Evolutionary conservation across 2,113 vertebrate genomes (phyloP).

Genomic region (Sturnus vulgaris): DNA sequence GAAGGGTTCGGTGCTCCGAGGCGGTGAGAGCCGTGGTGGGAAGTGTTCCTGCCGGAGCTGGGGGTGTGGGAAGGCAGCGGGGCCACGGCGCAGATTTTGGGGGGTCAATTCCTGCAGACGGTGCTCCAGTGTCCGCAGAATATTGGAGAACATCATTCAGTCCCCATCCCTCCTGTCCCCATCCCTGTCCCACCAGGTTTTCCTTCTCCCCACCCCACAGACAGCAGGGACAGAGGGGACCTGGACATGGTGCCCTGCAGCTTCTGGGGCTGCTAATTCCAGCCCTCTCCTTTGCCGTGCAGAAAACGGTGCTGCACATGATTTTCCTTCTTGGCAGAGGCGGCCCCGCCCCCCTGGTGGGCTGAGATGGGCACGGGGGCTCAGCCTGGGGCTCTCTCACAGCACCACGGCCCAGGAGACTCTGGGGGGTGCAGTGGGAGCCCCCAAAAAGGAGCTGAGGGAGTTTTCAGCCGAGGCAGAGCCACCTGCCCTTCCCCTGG

Average conservation of each 20-base stretch:
- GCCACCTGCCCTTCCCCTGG: background rate
- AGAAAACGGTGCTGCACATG: accelerated
- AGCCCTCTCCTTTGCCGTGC: accelerated
- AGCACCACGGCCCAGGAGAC: background rate
- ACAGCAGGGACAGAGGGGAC: background rate
- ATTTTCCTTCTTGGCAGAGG: background rate
- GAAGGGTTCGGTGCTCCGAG: background rate
- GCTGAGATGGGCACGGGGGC: accelerated
- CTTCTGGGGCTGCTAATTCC: accelerated
- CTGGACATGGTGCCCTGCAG: accelerated
- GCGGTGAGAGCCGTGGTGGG: accelerated
- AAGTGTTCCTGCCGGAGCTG: background rate
- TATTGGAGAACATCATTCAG: accelerated
- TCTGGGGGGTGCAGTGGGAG: background rate
- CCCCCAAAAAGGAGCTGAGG: background rate
- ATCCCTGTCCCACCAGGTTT: background rate
- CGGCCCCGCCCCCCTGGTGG: accelerated
- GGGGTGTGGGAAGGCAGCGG: background rate
- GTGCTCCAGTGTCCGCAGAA: accelerated
- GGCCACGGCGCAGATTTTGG: accelerated
- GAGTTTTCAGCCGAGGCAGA: background rate
- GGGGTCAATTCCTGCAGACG: too few relatives aligned
- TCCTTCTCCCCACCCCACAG: background rate
- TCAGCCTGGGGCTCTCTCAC: accelerated
- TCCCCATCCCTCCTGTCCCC: background rate